Evolutionary conservation across 2,113 vertebrate species (phyloP), one percentile per base, ranked within the genome.

Genomic region (Rhynchopsitta pachyrhyncha): DNA sequence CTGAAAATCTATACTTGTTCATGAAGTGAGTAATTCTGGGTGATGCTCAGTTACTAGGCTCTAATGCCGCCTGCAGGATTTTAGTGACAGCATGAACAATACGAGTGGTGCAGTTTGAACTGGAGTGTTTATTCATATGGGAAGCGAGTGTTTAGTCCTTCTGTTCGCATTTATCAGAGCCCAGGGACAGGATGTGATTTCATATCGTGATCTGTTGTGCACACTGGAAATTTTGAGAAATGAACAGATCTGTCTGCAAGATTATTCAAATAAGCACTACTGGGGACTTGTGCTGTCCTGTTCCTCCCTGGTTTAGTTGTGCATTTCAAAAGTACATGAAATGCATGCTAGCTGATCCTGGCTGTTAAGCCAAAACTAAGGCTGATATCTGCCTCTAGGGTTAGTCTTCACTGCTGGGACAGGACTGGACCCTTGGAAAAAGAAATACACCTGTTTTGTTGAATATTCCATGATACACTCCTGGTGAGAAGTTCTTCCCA

Each of bases 201-300:
- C 60, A 42, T 82, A 82, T 81, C 70, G 67, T 82, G 78, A 91
- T 88, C 63, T 67, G 64, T 64, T 92, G 42, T 60, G 64, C 80
- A 83, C 53, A 69, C 71, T 67, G 91, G 81, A 79, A 92, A 92
- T 86, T 70, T 57, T 91, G 68, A 93, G 87, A 74, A 84, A 82
- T 59, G 49, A 95, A 80, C 86, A 80, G 88, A 74, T 88, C 90
- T 96, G 96, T 92, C 95, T 93, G 81, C 64, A 84, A 94, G 92
- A 97, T 97, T 96, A 97, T 96, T 95, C 84, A 95, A 91, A 94
- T 92, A 47, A 79, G 47, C 17, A 25, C 66, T 82, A 27, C 2
- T 5, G 57, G 53, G 75, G 46, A 90, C 47, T 89, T 52, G 24
- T 53, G 73, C 35, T 67, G 37, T 78, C 42, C 76, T 80, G 13